phyloP scores from a whole-genome alignment of 1,140 invertebrate species.

The Apis cerana region DNA sequence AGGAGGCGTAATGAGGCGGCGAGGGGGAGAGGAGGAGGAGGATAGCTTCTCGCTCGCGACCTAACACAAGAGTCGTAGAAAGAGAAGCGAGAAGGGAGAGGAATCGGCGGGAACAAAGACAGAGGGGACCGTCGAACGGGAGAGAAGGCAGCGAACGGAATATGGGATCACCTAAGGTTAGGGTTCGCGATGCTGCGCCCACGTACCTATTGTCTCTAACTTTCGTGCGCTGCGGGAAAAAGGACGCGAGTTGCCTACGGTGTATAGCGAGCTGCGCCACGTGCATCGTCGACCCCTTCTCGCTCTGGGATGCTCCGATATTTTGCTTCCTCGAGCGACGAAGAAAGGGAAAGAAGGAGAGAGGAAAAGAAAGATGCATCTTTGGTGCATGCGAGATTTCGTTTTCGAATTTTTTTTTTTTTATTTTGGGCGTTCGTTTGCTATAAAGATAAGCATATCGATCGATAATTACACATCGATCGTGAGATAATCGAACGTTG shows the following conservation, averaged over 20 bases:
- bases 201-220: constrained; percentile 74
- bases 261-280: constrained; percentile 41
- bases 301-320: constrained; percentile 59
- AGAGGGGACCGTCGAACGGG: constrained; percentile 49
- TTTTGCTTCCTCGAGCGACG: constrained; percentile 59
- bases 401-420: background rate
- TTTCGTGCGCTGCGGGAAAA: constrained; percentile 68
- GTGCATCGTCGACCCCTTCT: constrained; percentile 49
- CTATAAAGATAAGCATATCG: background rate
- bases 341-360: constrained; percentile 14
- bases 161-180: constrained; percentile 74
- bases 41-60: constrained; percentile 38
- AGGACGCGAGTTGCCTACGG: constrained; percentile 67
- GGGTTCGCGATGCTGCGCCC: constrained; percentile 74
- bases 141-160: constrained; percentile 68
- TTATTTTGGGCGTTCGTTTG: too few species aligned
- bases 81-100: constrained; percentile 45
- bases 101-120: constrained; percentile 45
- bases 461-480: background rate
- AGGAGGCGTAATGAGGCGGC: constrained; percentile 38
- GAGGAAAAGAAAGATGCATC: constrained; percentile 30
- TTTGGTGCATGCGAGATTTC: background rate
- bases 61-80: constrained; percentile 27
- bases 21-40: constrained; percentile 43
- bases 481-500: too few species aligned